Base-by-base conservation (phyloP, 2,888 invertebrate genomes). In the Malthinus seriepunctatus region DNA sequence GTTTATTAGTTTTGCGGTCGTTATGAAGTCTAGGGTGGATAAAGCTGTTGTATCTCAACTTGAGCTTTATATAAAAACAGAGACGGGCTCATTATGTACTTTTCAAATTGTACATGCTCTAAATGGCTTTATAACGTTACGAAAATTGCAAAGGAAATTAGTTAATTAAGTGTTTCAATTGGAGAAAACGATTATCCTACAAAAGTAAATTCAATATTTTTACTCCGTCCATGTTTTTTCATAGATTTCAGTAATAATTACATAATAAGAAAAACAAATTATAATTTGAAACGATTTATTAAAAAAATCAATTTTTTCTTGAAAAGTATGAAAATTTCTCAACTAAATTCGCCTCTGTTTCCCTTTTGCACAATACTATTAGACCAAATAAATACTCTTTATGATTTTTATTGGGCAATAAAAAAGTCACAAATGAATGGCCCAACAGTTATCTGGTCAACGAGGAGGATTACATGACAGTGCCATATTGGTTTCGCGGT, bases 1-100 rank as follows among this genome's bases (percentile, higher is more conserved):
- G 76, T 76, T 76, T 77, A 77, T 77, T 77, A 77, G 76, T 77
- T 75, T 76, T 75, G 76, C 74, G 76, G 76, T 76, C 75, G 76
- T 77, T 76, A 75, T 70, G 71, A 71, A 71, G 71, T 71, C 73
- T 60, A 73, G 71, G 71, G 65, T 65, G 71, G 71, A 66, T 66
- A 61, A 63, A 62, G 48, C 59, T 52, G 47, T 60, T 58, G 60
- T 52, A 62, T 64, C 55, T 46, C 57, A 39, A 63, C 64, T 62
- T 67, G 65, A 66, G 68, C 63, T 42, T 33, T 49, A 23, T 46
- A 34, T 57, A 47, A 14, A 60, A 51, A 37, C 53, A 58, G 53
- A 50, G 31, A 1, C 51, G 55, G 46, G 48, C 34, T 33, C 12
- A 38, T 32, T 8, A 12, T 23, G 23, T 6, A 42, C 39, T 42